These are phyloP conservation scores for Catharus fuscescens DNA, from an alignment of 2,113 vertebrate species.

Conservation along the genomic window DNA sequence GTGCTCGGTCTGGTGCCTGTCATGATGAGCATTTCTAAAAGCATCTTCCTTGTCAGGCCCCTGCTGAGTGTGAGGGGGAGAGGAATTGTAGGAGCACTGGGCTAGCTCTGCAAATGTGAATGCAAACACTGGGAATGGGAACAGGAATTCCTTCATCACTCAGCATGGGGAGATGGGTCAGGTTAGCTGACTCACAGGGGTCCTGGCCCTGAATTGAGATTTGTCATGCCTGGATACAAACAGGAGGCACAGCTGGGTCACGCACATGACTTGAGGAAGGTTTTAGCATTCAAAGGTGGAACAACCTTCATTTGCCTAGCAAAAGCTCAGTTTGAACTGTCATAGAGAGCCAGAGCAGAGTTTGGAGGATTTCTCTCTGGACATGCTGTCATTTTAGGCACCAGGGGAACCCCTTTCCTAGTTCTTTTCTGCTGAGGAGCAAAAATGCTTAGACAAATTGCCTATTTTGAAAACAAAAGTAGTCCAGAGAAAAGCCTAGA, in stretches of 20 bases:
- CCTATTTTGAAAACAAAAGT: not conserved
- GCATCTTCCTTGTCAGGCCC: not conserved
- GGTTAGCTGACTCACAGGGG: not conserved
- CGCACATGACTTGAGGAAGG: rapidly evolving
- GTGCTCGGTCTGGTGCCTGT: not conserved
- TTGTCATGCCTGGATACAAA: not conserved
- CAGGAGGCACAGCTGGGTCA: not conserved
- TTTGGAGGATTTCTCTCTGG: not conserved
- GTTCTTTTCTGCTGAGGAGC: not conserved
- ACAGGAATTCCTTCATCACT: not conserved
- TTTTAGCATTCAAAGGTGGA: not conserved
- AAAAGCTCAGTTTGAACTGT: not conserved
- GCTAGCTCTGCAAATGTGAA: not conserved
- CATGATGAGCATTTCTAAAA: not conserved
- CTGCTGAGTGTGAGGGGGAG: rapidly evolving
- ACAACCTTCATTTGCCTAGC: not conserved
- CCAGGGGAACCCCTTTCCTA: rapidly evolving
- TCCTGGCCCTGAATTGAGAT: not conserved
- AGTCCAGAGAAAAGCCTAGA: not conserved
- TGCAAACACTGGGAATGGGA: not conserved
- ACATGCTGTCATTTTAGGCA: not conserved
- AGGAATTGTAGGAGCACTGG: rapidly evolving
- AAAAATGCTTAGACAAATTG: not conserved
- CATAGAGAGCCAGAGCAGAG: not conserved
- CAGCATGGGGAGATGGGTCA: not conserved